A percentile compares a stretch with the other conserved stretches of the same genome.
Conservation (phyloP, 2,113 vertebrate genomes). For the Sakesphorus luctuosus region DNA sequence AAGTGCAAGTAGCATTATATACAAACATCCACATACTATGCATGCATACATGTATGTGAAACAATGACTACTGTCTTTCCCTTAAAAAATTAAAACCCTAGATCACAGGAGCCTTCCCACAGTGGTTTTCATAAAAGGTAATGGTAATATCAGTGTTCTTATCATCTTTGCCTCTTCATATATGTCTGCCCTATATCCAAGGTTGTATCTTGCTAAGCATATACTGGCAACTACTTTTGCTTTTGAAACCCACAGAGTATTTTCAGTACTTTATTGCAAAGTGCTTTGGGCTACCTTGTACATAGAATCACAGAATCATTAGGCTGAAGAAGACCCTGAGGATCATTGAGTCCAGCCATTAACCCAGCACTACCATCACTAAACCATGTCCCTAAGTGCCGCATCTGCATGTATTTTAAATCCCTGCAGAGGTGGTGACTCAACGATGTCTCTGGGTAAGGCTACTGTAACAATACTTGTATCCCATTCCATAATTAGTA, state of each 20-base stretch:
- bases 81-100: neutral
- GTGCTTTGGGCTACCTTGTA: neutral
- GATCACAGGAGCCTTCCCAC: neutral
- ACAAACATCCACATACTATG: neutral
- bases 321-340: neutral
- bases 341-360: fast-evolving
- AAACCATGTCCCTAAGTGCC: neutral
- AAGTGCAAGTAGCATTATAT: neutral
- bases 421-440: neutral
- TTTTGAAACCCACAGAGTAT: neutral
- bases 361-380: neutral
- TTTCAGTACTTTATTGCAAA: neutral
- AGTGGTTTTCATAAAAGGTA: neutral
- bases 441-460: neutral
- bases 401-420: fast-evolving
- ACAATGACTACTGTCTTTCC: neutral
- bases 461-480: neutral
- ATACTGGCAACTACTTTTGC: neutral
- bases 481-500: neutral
- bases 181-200: neutral
- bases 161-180: neutral
- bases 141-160: neutral
- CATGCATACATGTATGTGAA: neutral
- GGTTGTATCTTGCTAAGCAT: neutral
- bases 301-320: neutral